Evolutionary conservation across 2,888 invertebrate genomes (phyloP).

Genomic region (Lycia hirtaria): DNA sequence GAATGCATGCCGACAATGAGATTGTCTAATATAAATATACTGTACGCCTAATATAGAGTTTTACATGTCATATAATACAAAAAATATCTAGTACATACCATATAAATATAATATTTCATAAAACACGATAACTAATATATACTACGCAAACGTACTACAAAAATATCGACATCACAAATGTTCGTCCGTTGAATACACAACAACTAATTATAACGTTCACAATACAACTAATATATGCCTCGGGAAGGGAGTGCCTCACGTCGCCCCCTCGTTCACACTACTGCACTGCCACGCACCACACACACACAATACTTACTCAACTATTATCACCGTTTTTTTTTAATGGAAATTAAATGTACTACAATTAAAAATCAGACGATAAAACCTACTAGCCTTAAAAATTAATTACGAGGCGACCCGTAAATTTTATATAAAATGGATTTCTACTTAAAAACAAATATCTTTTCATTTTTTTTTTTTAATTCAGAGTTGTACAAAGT

Average conservation of each 20-base stretch:
- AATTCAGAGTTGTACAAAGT: constrained; percentile 55
- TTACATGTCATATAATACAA: constrained; percentile 35
- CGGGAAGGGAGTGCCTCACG: constrained; percentile 79
- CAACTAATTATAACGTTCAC: constrained; percentile 53
- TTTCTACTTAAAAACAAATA: constrained; percentile 75
- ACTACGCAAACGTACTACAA: constrained; percentile 65
- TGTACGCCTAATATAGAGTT: constrained; percentile 40
- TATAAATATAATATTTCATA: constrained; percentile 48
- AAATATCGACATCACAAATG: constrained; percentile 71
- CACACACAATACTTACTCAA: constrained; percentile 77
- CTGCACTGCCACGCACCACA: constrained; percentile 46
- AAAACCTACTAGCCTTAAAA: constrained; percentile 82
- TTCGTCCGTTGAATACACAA: constrained; percentile 59
- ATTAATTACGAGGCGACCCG: constrained; percentile 78
- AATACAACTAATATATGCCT: constrained; percentile 62
- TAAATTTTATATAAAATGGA: constrained; percentile 68
- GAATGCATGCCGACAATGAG: constrained; percentile 52
- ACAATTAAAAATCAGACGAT: constrained; percentile 73
- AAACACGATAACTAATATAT: constrained; percentile 66
- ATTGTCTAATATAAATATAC: constrained; percentile 39
- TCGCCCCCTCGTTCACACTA: constrained; percentile 70
- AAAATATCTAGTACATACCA: constrained; percentile 40
- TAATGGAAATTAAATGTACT: constrained; percentile 74
- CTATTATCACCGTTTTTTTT: constrained; percentile 83
- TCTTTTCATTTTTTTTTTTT: constrained; percentile 59